Conservation (phyloP, 2,113 vertebrate species). For the Odocoileus hemionus region DNA sequence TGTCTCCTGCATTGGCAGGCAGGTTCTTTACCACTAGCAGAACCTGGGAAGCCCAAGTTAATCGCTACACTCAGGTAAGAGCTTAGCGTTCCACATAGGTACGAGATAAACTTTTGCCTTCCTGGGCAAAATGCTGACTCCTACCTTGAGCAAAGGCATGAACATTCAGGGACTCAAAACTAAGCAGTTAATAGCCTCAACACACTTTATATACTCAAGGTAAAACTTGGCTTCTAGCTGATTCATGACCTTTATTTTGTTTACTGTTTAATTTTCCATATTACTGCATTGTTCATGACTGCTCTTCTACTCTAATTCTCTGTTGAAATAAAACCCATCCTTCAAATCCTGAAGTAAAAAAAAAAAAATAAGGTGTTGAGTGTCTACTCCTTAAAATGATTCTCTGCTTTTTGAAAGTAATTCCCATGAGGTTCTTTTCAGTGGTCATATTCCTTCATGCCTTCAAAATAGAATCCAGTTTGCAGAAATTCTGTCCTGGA, state of each 20-base stretch:
- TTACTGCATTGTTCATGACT: neutral
- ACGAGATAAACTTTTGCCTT: neutral
- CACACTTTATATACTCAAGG: neutral
- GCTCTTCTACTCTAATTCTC: neutral
- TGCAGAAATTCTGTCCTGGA: neutral
- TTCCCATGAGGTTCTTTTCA: neutral
- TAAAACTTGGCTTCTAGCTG: neutral
- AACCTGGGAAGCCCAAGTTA: neutral
- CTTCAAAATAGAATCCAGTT: constrained; percentile 8
- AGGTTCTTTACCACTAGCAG: neutral
- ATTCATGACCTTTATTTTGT: neutral
- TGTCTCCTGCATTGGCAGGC: neutral
- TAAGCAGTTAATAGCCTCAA: neutral
- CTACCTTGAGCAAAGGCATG: neutral
- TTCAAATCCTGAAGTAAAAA: neutral
- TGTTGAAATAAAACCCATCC: neutral
- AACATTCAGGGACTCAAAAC: neutral
- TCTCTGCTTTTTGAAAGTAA: neutral
- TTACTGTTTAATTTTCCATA: neutral
- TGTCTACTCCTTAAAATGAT: neutral
- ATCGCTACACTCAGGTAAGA: neutral
- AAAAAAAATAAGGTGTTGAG: neutral
- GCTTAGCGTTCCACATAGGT: neutral
- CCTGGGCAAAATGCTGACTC: neutral
- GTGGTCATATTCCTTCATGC: neutral